Conservation (phyloP, 1,140 invertebrate species). For the Zaprionus tsacasi region DNA sequence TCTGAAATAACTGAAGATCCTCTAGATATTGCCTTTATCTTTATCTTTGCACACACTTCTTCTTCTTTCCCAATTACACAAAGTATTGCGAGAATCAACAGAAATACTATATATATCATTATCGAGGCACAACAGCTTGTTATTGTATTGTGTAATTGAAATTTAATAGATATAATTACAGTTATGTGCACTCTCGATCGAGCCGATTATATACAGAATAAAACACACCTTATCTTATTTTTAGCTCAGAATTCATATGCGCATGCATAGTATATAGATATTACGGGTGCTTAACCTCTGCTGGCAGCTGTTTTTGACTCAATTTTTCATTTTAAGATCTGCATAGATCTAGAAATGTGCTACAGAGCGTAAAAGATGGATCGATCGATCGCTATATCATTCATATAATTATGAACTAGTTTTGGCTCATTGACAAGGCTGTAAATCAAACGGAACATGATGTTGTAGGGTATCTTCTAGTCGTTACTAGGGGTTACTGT, state of each 20-base stretch:
- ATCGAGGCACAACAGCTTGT: neutral
- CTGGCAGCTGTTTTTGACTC: neutral
- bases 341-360: neutral
- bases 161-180: conserved; percentile 23
- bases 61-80: too few relatives aligned
- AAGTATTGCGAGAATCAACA: too few relatives aligned
- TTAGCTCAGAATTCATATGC: neutral
- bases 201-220: neutral
- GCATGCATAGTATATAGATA: neutral
- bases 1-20: too few relatives aligned
- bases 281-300: neutral
- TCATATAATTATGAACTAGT: neutral
- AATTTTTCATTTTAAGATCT: neutral
- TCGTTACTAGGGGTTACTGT: neutral
- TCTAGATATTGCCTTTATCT: too few relatives aligned
- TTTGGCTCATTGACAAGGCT: neutral
- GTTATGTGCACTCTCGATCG: neutral
- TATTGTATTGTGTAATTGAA: conserved; percentile 13
- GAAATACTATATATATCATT: neutral
- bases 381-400: neutral
- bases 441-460: neutral
- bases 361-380: neutral
- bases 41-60: too few relatives aligned
- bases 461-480: neutral
- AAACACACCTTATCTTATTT: neutral